A percentile compares a stretch with the other conserved stretches of the same genome.
These are phyloP conservation scores for Phoeniculus purpureus DNA, from an alignment of 2,797 vertebrate genomes.

Conservation along the genomic window DNA sequence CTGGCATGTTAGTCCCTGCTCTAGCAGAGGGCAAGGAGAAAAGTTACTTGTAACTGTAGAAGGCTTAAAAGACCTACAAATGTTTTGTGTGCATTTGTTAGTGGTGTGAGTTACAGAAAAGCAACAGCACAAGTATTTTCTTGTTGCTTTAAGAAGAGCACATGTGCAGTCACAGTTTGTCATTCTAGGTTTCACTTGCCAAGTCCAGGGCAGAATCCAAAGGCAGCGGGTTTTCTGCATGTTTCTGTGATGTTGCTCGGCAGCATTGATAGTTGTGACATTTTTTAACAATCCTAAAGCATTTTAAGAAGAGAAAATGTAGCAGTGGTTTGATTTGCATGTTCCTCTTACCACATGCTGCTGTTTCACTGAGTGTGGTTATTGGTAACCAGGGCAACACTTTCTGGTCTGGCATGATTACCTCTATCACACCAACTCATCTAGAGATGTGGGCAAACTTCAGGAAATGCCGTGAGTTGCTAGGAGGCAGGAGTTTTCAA, in stretches of 20 bases:
- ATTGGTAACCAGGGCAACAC: constrained; percentile 24
- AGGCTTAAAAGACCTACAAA: neutral
- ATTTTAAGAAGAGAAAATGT: neutral
- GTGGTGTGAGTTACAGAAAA: neutral
- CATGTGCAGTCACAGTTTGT: neutral
- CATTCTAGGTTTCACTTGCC: neutral
- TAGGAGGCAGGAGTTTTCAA: constrained; percentile 32
- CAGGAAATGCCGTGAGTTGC: constrained; percentile 23
- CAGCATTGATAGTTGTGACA: neutral
- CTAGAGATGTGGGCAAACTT: constrained; percentile 50
- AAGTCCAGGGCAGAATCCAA: neutral
- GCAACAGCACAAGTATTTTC: neutral
- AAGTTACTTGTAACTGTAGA: neutral
- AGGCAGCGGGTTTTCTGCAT: neutral
- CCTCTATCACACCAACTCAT: constrained; percentile 38
- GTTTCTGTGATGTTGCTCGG: neutral
- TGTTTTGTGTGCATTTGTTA: neutral
- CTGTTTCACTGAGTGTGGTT: constrained; percentile 29
- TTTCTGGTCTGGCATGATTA: constrained; percentile 22
- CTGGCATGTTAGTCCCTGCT: neutral
- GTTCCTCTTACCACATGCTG: neutral
- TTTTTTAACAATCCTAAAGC: neutral
- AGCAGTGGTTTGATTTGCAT: neutral
- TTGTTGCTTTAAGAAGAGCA: neutral
- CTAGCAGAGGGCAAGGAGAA: neutral